A percentile compares a stretch with the other conserved stretches of the same genome.
Evolutionary conservation across 2,888 invertebrate genomes (phyloP).

Genomic region (Lasioglossum malachurum): DNA sequence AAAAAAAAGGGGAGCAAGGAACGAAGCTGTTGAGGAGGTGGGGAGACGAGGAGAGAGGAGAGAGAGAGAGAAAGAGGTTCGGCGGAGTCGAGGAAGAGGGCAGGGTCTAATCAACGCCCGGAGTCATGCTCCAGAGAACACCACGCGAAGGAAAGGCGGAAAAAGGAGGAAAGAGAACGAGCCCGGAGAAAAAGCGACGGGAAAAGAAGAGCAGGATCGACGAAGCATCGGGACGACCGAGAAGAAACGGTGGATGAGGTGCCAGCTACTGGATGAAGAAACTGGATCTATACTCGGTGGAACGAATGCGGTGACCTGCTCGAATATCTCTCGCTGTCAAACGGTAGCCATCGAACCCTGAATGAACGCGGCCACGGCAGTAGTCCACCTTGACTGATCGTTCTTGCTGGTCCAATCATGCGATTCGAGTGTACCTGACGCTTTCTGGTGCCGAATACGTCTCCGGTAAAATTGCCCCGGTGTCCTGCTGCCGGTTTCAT

Average conservation of each 20-base stretch:
- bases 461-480: neutral
- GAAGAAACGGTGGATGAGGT: slow-evolving; percentile 60
- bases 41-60: neutral
- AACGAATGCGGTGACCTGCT: slow-evolving; percentile 5
- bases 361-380: neutral
- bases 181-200: slow-evolving; percentile 20
- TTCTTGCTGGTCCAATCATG: neutral
- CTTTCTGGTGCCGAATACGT: neutral
- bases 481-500: neutral
- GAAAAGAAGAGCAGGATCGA: slow-evolving; percentile 22
- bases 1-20: slow-evolving; percentile 67
- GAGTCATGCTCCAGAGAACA: slow-evolving; percentile 83
- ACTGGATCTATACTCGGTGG: slow-evolving; percentile 2
- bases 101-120: slow-evolving; percentile 84
- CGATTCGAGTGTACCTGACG: neutral
- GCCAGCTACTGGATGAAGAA: slow-evolving; percentile 21
- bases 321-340: neutral
- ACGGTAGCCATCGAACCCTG: neutral
- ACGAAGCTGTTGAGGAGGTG: neutral
- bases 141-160: slow-evolving; percentile 65
- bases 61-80: neutral
- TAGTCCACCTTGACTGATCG: neutral
- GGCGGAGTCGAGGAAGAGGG: slow-evolving; percentile 53
- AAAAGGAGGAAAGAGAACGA: slow-evolving; percentile 44
- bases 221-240: slow-evolving; percentile 13